Percentiles rank a stretch among this genome's conserved stretches.
Evolutionary conservation across 2,888 invertebrate species (phyloP).

Genomic region (Axea sp.): DNA sequence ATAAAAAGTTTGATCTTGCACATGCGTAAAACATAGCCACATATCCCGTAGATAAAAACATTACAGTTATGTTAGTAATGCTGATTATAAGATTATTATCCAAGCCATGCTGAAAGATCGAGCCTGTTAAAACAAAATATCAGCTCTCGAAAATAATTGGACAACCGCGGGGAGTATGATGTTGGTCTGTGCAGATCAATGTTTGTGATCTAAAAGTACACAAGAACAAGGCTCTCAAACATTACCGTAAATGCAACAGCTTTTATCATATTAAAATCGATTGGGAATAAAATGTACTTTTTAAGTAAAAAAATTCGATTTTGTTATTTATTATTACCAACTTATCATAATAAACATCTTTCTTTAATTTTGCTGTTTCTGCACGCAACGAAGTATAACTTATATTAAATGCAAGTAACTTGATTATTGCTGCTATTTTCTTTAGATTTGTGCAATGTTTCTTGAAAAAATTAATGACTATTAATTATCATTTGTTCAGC

Average conservation of each 20-base stretch:
- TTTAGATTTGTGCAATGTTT: too few relatives aligned
- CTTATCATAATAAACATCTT: conserved; percentile 27
- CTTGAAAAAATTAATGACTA: too few relatives aligned
- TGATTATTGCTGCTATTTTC: too few relatives aligned
- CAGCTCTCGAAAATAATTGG: conserved; percentile 71
- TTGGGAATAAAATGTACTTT: conserved; percentile 45
- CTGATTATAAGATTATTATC: conserved; percentile 66
- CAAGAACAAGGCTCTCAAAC: conserved; percentile 63
- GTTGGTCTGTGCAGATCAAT: conserved; percentile 58
- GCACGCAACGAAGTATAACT: too few relatives aligned
- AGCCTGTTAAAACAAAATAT: conserved; percentile 64
- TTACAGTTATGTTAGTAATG: conserved; percentile 70
- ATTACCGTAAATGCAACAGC: conserved; percentile 60
- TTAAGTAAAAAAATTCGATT: conserved; percentile 21
- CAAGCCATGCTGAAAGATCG: conserved; percentile 61
- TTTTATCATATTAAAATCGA: conserved; percentile 55
- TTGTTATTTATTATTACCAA: conserved; percentile 29
- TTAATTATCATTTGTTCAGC: too few relatives aligned
- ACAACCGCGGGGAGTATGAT: conserved; percentile 59
- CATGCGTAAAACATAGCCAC: conserved; percentile 68
- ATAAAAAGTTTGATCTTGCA: conserved; percentile 70
- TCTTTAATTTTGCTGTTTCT: conserved; percentile 8
- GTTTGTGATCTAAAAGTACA: conserved; percentile 65
- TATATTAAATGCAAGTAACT: too few relatives aligned
- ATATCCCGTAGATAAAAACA: conserved; percentile 64